Evolutionary conservation across 2,888 invertebrate genomes (phyloP).

Genomic region (Ennomos erosarius): DNA sequence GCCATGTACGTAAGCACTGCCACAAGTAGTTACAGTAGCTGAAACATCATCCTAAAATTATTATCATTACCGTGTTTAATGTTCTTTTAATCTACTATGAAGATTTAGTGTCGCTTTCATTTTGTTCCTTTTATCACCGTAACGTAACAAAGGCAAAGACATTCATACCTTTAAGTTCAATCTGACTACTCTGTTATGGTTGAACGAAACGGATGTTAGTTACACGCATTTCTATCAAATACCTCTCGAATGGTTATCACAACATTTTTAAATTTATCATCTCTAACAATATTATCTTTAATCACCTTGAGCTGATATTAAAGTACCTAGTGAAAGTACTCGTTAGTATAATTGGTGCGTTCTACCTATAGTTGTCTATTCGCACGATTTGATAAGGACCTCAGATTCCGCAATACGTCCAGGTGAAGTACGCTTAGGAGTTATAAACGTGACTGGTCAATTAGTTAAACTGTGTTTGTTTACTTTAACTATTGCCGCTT

Average conservation of each 20-base stretch:
- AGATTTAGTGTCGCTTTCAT: neutral
- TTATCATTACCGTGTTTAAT: conserved; percentile 16
- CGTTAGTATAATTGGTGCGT: conserved; percentile 78
- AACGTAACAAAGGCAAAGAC: too few species aligned
- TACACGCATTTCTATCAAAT: too few species aligned
- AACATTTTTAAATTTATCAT: conserved; percentile 47
- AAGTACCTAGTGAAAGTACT: conserved; percentile 74
- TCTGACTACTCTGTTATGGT: too few species aligned
- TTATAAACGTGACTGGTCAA: conserved; percentile 43
- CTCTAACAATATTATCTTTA: conserved; percentile 60
- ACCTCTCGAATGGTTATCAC: neutral
- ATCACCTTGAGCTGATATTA: conserved; percentile 78
- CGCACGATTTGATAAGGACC: conserved; percentile 71
- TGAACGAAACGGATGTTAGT: too few species aligned
- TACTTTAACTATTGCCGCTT: conserved; percentile 28
- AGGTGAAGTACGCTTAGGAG: conserved; percentile 46
- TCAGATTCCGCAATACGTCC: conserved; percentile 62
- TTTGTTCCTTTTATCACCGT: neutral
- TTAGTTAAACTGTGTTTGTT: conserved; percentile 39
- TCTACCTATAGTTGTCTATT: conserved; percentile 62
- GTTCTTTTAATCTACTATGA: neutral
- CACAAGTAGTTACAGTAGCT: conserved; percentile 42
- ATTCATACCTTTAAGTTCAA: too few species aligned
- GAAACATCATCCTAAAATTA: conserved; percentile 30
- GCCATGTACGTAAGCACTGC: conserved; percentile 39